Evolutionary conservation across 2,113 vertebrate genomes (phyloP), one percentile per base, ranked within the genome.

Genomic region (Lonchura striata): DNA sequence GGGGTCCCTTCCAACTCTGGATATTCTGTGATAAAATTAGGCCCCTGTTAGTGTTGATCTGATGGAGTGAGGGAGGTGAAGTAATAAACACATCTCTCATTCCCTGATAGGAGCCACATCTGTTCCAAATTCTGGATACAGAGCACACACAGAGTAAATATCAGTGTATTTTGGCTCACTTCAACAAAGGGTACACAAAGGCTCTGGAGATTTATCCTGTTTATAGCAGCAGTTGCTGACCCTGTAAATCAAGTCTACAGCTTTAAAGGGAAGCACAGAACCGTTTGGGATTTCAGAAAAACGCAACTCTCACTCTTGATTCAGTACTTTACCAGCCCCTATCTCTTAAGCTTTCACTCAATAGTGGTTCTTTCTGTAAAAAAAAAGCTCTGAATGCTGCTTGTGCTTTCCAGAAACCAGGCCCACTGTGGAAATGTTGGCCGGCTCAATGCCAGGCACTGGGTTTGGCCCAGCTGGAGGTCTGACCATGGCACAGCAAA

Each of bases 151-250:
- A 33, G 28, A 82, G 88, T 80, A 72, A 95, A 93, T 31, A 89
- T 71, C 84, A 44, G 59, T 49, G 39, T 86, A 17, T 89, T 80
- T 96, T 91, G 72, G 70, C 86, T 96, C 72, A 22, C 81, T 94
- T 77, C 77, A 91, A 5, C 74, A 93, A 74, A 93, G 47, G 63
- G 7, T 70, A 86, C 87, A 65, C 75, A 77, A 59, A 88, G 90
- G 68, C 86, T 86, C 54, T 82, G 68, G 86, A 95, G 96, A 95
- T 96, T 94, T 90, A 91, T 95, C 81, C 86, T 79, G 61, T 91
- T 96, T 88, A 88, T 64, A 91, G 79, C 92, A 90, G 89, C 77
- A 74, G 49, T 94, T 92, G 86, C 87, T 95, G 92, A 96, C 88
- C 96, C 94, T 70, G 76, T 94, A 94, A 91, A 97, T 94, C 94